These are phyloP conservation scores for Uloborus plumipes DNA, from an alignment of 2,888 invertebrate genomes.

Conservation along the genomic window DNA sequence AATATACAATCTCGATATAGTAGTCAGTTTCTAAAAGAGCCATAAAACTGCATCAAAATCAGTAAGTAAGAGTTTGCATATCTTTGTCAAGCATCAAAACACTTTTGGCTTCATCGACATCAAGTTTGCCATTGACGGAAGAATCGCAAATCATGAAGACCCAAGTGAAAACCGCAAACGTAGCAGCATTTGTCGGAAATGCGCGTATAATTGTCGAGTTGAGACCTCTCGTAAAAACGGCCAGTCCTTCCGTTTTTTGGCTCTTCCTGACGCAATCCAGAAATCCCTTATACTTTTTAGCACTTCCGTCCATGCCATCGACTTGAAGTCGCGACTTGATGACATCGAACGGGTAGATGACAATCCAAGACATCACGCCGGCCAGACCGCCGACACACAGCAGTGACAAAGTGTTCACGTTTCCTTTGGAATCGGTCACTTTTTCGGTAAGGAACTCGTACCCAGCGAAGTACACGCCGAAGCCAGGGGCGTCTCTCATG, in stretches of 20 bases:
- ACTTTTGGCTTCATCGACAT: constrained; percentile 20
- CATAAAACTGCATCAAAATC: background rate
- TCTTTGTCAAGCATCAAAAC: constrained; percentile 46
- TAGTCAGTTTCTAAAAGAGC: too few species aligned
- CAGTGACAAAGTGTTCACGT: constrained; percentile 76
- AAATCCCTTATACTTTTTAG: constrained; percentile 78
- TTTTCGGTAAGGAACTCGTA: constrained; percentile 78
- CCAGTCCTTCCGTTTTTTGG: constrained; percentile 79
- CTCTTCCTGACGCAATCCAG: constrained; percentile 83
- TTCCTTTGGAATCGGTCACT: constrained; percentile 68
- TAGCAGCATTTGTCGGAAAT: constrained; percentile 93
- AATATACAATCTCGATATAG: too few species aligned
- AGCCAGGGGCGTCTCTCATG: constrained; percentile 85
- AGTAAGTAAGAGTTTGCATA: constrained; percentile 36
- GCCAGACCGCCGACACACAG: constrained; percentile 88
- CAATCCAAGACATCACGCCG: constrained; percentile 87
- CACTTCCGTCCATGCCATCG: constrained; percentile 69
- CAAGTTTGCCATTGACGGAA: constrained; percentile 18
- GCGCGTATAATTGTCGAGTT: constrained; percentile 86
- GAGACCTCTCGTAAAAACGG: constrained; percentile 82
- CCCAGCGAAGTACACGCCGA: constrained; percentile 86
- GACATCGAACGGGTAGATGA: constrained; percentile 90
- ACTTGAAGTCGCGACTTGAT: constrained; percentile 89
- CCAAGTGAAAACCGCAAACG: constrained; percentile 89
- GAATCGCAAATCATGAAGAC: constrained; percentile 38